Percentiles rank a stretch among this genome's conserved stretches.
Conservation (phyloP, 2,888 invertebrate genomes). For the Chouioia cunea region DNA sequence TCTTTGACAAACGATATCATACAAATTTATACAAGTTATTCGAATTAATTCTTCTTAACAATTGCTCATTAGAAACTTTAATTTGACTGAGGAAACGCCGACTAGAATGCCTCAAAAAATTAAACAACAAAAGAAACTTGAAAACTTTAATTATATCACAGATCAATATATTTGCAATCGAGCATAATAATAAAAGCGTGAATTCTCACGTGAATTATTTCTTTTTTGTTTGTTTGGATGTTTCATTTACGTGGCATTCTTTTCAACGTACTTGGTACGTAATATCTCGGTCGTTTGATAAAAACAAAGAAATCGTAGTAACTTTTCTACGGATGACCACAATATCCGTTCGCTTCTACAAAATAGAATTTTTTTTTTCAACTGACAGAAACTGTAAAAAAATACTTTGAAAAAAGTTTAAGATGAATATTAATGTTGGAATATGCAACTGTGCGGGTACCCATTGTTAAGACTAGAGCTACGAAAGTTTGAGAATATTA, state of each 20-base stretch:
- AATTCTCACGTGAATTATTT: slow-evolving; percentile 3
- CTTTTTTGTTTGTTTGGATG: neutral
- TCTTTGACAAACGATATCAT: neutral
- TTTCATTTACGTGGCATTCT: slow-evolving; percentile 32
- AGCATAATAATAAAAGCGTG: slow-evolving; percentile 7
- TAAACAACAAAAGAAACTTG: slow-evolving; percentile 19
- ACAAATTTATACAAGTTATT: slow-evolving; percentile 6
- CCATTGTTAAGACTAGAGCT: slow-evolving; percentile 34
- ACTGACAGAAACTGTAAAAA: neutral
- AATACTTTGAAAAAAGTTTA: neutral
- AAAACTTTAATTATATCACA: slow-evolving; percentile 33
- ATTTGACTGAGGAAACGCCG: slow-evolving; percentile 21
- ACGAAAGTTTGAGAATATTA: neutral
- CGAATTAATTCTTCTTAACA: slow-evolving; percentile 7
- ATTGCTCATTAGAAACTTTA: neutral
- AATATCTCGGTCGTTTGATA: slow-evolving; percentile 19
- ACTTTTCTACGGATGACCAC: slow-evolving; percentile 15
- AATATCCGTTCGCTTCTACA: slow-evolving; percentile 21
- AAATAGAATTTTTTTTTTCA: neutral
- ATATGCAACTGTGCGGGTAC: slow-evolving; percentile 1
- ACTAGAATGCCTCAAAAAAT: slow-evolving; percentile 32
- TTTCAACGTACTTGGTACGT: slow-evolving; percentile 23
- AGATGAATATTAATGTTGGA: neutral
- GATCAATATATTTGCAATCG: slow-evolving; percentile 25
- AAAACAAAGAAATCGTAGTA: slow-evolving; percentile 13